These are phyloP conservation scores for Oryctolagus cuniculus DNA, from an alignment of 2,113 vertebrate genomes.

Conservation along the genomic window mOryCun1.1 NC_091435.1:171130001-171130500, in stretches of 20 bases:
- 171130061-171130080: slow-evolving; percentile 21
- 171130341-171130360: slow-evolving; percentile 19
- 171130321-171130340: neutral
- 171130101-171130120: neutral
- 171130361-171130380: neutral
- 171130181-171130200: neutral
- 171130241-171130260: neutral
- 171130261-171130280: neutral
- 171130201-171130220: neutral
- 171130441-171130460: neutral
- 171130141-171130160: neutral
- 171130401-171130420: slow-evolving; percentile 3
- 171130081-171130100: neutral
- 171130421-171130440: neutral
- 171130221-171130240: neutral
- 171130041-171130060: neutral
- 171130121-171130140: neutral
- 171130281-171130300: neutral
- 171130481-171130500: neutral
- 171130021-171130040: neutral
- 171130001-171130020: neutral
- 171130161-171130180: neutral
- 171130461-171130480: neutral
- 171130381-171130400: neutral
- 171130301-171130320: neutral